Conservation (phyloP, 2,797 vertebrate species). For the Picus viridis region DNA sequence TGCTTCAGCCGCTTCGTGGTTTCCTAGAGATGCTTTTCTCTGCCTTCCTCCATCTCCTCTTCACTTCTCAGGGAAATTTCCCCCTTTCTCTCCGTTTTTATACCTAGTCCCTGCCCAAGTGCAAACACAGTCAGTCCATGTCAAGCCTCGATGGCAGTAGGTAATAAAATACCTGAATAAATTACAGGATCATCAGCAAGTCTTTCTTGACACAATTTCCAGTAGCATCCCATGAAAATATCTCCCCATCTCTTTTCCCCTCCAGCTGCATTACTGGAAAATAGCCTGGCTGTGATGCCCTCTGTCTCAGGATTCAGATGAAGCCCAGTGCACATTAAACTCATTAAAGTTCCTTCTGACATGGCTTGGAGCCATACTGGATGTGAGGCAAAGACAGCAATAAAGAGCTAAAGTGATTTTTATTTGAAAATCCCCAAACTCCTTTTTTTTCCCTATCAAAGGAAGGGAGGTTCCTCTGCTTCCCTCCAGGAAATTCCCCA, state of each 20-base stretch:
- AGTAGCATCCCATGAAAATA: background rate
- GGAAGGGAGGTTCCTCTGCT: background rate
- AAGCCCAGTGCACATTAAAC: background rate
- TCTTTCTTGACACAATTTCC: accelerated
- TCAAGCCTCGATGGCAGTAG: accelerated
- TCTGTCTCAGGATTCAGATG: background rate
- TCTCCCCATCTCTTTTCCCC: background rate
- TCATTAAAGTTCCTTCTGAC: background rate
- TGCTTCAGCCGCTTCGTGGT: background rate
- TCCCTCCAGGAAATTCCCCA: slow-evolving; percentile 11
- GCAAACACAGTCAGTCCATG: background rate
- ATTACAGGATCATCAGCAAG: background rate
- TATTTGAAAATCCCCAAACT: background rate
- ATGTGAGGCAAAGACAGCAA: background rate
- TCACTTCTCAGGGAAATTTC: background rate
- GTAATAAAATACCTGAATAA: background rate
- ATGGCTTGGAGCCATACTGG: background rate
- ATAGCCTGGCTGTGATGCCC: background rate
- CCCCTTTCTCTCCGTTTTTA: background rate
- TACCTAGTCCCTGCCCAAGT: background rate
- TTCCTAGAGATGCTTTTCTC: background rate
- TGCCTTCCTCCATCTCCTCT: background rate
- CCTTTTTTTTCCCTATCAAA: background rate
- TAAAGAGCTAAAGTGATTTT: background rate
- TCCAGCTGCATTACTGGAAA: background rate